phyloP scores from a whole-genome alignment of 2,113 vertebrate species.

The Hypomesus transpacificus region DNA sequence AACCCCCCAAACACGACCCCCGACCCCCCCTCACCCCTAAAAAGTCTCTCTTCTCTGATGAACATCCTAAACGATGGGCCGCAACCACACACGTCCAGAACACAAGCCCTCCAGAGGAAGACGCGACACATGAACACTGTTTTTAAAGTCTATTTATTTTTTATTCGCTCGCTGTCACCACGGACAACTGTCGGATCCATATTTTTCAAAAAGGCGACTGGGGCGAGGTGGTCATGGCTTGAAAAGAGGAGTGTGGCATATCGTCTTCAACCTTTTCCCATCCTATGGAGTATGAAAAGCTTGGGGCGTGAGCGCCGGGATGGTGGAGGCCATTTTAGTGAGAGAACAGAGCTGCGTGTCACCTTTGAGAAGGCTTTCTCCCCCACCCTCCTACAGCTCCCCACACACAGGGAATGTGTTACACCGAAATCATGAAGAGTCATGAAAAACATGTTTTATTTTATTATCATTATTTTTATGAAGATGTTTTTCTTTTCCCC shows the following conservation, averaged over 20 bases:
- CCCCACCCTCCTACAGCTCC: constrained; percentile 34
- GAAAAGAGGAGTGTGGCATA: not conserved
- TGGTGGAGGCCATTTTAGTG: constrained; percentile 24
- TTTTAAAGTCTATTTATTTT: constrained; percentile 10
- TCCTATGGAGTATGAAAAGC: constrained; percentile 21
- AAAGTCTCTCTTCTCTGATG: not conserved
- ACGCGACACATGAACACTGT: not conserved
- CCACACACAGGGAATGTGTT: constrained; percentile 32
- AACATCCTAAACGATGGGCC: not conserved
- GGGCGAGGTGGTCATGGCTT: not conserved
- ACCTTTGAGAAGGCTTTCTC: constrained; percentile 20
- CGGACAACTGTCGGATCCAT: not conserved
- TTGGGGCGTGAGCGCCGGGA: constrained; percentile 35
- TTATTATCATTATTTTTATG: not conserved
- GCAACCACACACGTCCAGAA: not conserved
- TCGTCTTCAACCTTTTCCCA: not conserved
- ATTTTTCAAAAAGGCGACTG: not conserved
- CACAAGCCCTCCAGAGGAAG: not conserved
- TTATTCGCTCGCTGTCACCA: not conserved
- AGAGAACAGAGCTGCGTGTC: constrained; percentile 20
- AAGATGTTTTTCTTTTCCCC: constrained; percentile 11
- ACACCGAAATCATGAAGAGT: not conserved
- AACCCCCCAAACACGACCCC: constrained; percentile 10
- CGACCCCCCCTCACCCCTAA: not conserved
- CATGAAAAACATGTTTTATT: constrained; percentile 1